phyloP scores from a whole-genome alignment of 92 coral and sea anemone genomes.

The Bergia sp. region DNA sequence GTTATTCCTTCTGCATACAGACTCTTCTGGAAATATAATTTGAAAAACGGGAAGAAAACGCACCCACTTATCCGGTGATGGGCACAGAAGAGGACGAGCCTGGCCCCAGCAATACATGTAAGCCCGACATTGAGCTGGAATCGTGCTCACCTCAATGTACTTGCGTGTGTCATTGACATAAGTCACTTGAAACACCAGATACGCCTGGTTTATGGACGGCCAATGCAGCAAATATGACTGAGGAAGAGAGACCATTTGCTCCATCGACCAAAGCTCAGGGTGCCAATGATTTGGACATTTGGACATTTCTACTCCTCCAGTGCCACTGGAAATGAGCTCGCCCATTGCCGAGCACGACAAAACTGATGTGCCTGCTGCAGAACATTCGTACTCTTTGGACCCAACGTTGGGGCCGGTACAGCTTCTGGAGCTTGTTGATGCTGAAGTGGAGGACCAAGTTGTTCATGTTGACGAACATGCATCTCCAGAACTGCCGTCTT shows the following conservation, averaged over 20 bases:
- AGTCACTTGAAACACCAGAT: neutral
- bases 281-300: no score
- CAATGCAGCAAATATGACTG: neutral
- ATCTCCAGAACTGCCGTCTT: neutral
- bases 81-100: neutral
- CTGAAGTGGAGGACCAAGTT: neutral
- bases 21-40: no score
- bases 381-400: no score
- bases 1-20: no score
- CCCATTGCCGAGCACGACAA: no score
- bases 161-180: neutral
- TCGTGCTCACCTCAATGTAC: neutral
- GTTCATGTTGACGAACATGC: neutral
- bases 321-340: no score
- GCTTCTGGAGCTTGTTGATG: neutral
- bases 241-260: neutral
- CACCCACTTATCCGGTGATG: neutral
- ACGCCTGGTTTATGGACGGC: neutral
- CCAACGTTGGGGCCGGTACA: no score
- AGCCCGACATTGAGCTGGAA: neutral
- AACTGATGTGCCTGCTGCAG: no score
- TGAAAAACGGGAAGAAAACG: neutral
- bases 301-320: no score
- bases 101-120: neutral
- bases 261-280: neutral